phyloP scores from a whole-genome alignment of 2,797 vertebrate genomes.

The Cheirogaleus major region DNA sequence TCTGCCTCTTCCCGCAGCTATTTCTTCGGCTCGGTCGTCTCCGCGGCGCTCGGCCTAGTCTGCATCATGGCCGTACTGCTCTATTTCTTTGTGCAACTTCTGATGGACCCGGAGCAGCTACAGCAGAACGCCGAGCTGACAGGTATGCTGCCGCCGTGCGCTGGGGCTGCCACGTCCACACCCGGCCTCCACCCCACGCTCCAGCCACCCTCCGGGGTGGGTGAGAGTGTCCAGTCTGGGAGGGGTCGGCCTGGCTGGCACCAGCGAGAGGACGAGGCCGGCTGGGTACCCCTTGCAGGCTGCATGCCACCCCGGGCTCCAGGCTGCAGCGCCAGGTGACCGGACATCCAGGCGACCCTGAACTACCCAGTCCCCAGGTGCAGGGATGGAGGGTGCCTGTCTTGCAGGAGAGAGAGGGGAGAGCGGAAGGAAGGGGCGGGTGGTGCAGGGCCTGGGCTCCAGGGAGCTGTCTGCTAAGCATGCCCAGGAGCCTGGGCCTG shows the following conservation, averaged over 20 bases:
- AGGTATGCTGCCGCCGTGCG: constrained; percentile 74
- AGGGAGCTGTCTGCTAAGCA: no score
- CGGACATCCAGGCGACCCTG: no score
- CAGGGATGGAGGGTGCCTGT: no score
- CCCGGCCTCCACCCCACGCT: not conserved
- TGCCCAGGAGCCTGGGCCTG: not conserved
- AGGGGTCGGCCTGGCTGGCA: accelerated
- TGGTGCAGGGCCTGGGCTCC: not conserved
- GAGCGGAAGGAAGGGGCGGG: accelerated
- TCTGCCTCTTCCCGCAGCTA: no score
- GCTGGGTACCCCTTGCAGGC: not conserved
- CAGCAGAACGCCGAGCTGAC: constrained; percentile 74
- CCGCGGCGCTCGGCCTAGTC: no score
- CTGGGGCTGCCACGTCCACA: accelerated
- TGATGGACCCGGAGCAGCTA: accelerated
- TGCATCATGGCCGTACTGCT: no score
- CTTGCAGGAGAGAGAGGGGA: not conserved
- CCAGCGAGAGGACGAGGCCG: accelerated
- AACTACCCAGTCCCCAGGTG: accelerated
- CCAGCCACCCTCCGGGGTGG: accelerated
- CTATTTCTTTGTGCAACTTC: accelerated
- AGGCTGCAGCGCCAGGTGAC: no score
- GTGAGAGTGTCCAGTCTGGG: not conserved
- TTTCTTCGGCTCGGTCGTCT: no score
- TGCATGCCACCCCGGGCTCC: no score